Conservation (phyloP, 1,140 invertebrate species). For the Druon quercuslanigerum region DNA sequence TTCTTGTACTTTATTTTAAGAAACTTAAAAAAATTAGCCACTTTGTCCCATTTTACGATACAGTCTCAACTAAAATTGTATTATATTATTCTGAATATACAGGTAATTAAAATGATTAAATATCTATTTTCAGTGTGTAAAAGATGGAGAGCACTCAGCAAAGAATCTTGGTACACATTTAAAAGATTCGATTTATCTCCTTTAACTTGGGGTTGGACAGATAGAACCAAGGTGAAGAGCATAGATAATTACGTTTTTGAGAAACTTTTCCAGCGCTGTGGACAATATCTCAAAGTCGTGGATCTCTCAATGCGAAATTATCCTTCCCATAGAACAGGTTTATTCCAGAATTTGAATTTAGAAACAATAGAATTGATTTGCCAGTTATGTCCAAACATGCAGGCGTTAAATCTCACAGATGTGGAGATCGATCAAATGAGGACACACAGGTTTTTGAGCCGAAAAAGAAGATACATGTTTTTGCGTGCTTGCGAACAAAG, state of each 20-base stretch:
- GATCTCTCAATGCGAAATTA: not conserved
- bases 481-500: not conserved
- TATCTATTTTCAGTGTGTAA: not conserved
- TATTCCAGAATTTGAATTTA: not conserved
- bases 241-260: not conserved
- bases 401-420: not conserved
- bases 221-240: not conserved
- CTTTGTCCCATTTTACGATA: too few relatives aligned
- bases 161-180: slow-evolving; percentile 14
- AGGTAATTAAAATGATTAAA: too few relatives aligned
- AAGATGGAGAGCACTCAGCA: not conserved
- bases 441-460: not conserved
- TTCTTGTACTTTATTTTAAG: too few relatives aligned
- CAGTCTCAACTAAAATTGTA: too few relatives aligned
- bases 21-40: too few relatives aligned
- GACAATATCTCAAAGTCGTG: not conserved
- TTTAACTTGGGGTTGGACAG: not conserved
- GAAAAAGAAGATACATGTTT: not conserved
- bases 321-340: not conserved
- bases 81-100: too few relatives aligned
- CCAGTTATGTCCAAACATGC: not conserved
- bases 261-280: not conserved
- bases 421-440: not conserved
- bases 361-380: not conserved
- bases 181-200: not conserved